A percentile compares a stretch with the other conserved stretches of the same genome.
These are phyloP conservation scores for Stictocephala bisonia DNA, from an alignment of 2,888 invertebrate genomes.

Conservation along the genomic window DNA sequence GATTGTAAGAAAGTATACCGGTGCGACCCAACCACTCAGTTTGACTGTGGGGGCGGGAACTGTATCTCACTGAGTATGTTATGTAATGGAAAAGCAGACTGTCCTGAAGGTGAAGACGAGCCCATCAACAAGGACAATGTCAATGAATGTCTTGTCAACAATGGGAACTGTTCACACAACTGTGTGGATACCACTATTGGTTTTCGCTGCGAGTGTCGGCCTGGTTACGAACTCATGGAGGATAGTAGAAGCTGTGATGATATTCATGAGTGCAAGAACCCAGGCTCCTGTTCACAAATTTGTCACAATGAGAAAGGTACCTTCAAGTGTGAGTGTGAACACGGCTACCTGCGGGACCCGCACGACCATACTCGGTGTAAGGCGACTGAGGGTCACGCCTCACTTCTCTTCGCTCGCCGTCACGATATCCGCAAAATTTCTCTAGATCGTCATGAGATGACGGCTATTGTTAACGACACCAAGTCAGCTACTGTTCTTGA, in stretches of 20 bases:
- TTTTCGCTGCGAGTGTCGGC: conserved; percentile 82
- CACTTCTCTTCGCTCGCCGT: conserved; percentile 87
- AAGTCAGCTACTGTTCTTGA: conserved; percentile 94
- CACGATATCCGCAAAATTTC: conserved; percentile 94
- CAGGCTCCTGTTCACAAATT: conserved; percentile 94
- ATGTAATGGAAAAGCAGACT: conserved; percentile 88
- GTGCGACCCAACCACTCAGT: conserved; percentile 83
- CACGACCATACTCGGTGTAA: conserved; percentile 87
- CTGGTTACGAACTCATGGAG: conserved; percentile 79
- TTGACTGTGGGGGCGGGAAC: conserved; percentile 85
- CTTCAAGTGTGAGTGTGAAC: conserved; percentile 91
- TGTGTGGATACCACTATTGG: conserved; percentile 87
- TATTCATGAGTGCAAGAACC: conserved; percentile 89
- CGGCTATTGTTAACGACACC: conserved; percentile 90
- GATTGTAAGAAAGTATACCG: conserved; percentile 73
- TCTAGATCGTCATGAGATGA: conserved; percentile 92
- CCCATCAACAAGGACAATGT: conserved; percentile 79
- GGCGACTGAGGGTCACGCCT: conserved; percentile 91
- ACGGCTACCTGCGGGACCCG: conserved; percentile 88
- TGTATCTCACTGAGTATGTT: conserved; percentile 84
- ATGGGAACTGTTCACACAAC: conserved; percentile 87
- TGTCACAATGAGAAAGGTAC: conserved; percentile 92
- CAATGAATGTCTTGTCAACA: conserved; percentile 82
- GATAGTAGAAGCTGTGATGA: conserved; percentile 88
- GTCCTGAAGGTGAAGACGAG: conserved; percentile 91